phyloP scores from a whole-genome alignment of 2,797 vertebrate species.

The Dipus sagitta region DNA sequence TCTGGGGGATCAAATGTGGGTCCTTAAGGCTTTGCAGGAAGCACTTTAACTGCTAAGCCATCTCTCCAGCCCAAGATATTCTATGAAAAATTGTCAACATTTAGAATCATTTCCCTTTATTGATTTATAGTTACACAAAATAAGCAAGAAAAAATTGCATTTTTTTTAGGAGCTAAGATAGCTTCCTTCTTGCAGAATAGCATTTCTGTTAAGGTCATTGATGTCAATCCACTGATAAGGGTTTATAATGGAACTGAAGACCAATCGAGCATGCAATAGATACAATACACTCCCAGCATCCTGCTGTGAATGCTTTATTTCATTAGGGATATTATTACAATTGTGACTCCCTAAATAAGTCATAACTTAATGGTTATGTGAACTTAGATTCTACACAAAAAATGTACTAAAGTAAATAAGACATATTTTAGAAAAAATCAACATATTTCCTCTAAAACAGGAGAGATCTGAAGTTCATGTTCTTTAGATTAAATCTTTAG shows the following conservation, averaged over 20 bases:
- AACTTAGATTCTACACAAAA: not conserved
- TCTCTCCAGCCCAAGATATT: too few species aligned
- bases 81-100: not conserved
- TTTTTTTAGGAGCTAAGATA: constrained; percentile 10
- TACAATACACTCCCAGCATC: not conserved
- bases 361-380: not conserved
- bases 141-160: not conserved
- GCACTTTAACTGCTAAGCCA: too few species aligned
- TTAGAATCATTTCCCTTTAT: too few species aligned
- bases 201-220: not conserved
- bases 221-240: not conserved
- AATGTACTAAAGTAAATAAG: constrained; percentile 38
- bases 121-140: not conserved
- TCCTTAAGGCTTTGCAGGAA: too few species aligned
- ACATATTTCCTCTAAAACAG: constrained; percentile 53
- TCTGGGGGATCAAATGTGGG: too few species aligned
- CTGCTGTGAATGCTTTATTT: constrained; percentile 53
- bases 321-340: not conserved
- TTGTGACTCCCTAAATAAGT: constrained; percentile 23
- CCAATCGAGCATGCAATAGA: not conserved
- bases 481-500: constrained; percentile 79
- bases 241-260: not conserved
- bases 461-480: constrained; percentile 61
- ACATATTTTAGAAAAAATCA: constrained; percentile 40
- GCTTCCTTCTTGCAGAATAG: not conserved